Conservation (phyloP, 2,797 vertebrate genomes). For the Emydoidea blandingii region DNA sequence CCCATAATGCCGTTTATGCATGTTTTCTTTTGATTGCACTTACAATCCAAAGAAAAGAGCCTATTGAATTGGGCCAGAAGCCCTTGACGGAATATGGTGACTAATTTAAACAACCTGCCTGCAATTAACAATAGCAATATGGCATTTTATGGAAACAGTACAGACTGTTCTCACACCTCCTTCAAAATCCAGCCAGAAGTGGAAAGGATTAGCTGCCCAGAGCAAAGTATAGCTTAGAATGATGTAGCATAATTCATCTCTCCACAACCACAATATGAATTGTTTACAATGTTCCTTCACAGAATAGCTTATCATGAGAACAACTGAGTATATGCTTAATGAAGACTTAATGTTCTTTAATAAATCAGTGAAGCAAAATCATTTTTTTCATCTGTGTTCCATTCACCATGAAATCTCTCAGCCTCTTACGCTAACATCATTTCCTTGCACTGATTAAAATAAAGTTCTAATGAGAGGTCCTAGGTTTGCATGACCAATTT, state of each 20-base stretch:
- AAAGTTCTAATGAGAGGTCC: constrained; percentile 25
- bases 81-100: background rate
- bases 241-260: background rate
- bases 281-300: background rate
- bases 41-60: background rate
- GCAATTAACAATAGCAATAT: background rate
- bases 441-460: constrained; percentile 39
- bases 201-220: background rate
- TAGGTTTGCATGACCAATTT: background rate
- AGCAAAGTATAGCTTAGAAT: background rate
- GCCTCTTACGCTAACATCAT: constrained; percentile 32
- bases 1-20: background rate
- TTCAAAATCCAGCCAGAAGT: background rate
- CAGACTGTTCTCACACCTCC: background rate
- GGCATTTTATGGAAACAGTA: background rate
- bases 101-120: background rate
- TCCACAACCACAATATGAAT: background rate
- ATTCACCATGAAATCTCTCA: constrained; percentile 37
- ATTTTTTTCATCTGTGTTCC: background rate
- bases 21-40: background rate
- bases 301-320: background rate
- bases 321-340: background rate
- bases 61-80: background rate
- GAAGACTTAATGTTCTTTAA: background rate
- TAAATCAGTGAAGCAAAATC: constrained; percentile 17